A percentile compares a stretch with the other conserved stretches of the same genome.
phyloP scores from a whole-genome alignment of 2,888 invertebrate genomes.

The Protodeltote pygarga region DNA sequence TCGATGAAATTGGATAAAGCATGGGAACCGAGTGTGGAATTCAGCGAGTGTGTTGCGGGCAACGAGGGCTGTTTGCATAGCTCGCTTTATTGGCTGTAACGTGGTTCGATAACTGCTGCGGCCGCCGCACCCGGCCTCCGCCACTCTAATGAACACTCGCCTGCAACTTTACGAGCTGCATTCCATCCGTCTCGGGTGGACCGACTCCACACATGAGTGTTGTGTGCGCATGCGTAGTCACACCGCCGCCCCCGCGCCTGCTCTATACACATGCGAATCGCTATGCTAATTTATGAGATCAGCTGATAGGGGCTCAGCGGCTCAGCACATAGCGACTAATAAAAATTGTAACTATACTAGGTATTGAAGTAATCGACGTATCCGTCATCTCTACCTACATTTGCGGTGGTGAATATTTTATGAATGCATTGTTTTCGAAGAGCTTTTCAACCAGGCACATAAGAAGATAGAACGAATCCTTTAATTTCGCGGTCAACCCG shows the following conservation, averaged over 20 bases:
- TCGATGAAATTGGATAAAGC: constrained; percentile 85
- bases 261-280: constrained; percentile 8
- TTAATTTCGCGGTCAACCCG: constrained; percentile 82
- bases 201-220: constrained; percentile 44
- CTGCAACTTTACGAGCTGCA: constrained; percentile 66
- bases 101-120: constrained; percentile 69
- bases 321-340: constrained; percentile 17
- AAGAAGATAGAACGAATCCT: constrained; percentile 66
- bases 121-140: constrained; percentile 54
- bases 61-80: constrained; percentile 80
- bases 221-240: constrained; percentile 21
- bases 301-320: constrained; percentile 55
- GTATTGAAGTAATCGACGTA: constrained; percentile 16
- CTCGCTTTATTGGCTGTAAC: constrained; percentile 84
- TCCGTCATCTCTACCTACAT: constrained; percentile 60
- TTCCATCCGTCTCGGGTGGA: constrained; percentile 61
- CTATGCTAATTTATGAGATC: constrained; percentile 44
- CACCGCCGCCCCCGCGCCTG: not conserved
- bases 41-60: constrained; percentile 70
- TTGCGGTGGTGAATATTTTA: constrained; percentile 82
- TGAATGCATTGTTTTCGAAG: constrained; percentile 79
- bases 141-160: constrained; percentile 71
- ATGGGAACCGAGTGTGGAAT: constrained; percentile 82
- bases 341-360: constrained; percentile 23
- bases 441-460: constrained; percentile 63